Base-by-base conservation (phyloP, 2,888 invertebrate species). In the Pollenia angustigena region DNA sequence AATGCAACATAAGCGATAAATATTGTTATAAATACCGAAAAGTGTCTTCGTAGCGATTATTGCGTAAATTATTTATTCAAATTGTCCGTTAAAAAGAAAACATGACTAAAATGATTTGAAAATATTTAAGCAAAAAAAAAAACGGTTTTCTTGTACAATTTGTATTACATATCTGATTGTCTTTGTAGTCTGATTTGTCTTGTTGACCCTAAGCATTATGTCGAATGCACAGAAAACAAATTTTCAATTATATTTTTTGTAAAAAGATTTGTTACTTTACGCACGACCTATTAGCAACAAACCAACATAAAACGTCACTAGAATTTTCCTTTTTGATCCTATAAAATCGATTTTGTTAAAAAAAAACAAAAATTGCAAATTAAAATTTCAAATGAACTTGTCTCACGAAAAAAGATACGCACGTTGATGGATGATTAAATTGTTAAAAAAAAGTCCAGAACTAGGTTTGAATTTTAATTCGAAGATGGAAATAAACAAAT, bases 341-440 rank as follows among this genome's bases (percentile, higher is more conserved):
- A 16, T 44, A 50, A 60, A 40, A n/a, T n/a, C 14, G 2, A 32
- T 60, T 16, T 42, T 14, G 14, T 50, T 42, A 42, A n/a, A 18
- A 40, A 56, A 76, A 14, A 11, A 66, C 12, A 11, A 56, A 14
- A 78, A 85, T 74, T 78, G 66, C 85, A 81, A 85, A 81, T 66
- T 81, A 81, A 76, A 85, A 64, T 50, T 75, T 46, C 46, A 69
- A 60, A 62, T 9, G 64, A 69, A 72, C 44, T 52, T 75, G 42
- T 50, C 52, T 62, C 52, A 48, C 72, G 66, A 68, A 85, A 18
- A 44, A 68, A 60, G 66, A 76, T 16, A 56, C 32, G 6, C 32
- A 72, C 78, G 56, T 81, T 54, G 72, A 81, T 74, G 85, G 74
- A 79, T 74, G 72, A 68, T 79, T 85, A 78, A 81, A 79, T 60